Evolutionary conservation across 2,888 invertebrate genomes (phyloP).

Genomic region (Cynaeus angustus): DNA sequence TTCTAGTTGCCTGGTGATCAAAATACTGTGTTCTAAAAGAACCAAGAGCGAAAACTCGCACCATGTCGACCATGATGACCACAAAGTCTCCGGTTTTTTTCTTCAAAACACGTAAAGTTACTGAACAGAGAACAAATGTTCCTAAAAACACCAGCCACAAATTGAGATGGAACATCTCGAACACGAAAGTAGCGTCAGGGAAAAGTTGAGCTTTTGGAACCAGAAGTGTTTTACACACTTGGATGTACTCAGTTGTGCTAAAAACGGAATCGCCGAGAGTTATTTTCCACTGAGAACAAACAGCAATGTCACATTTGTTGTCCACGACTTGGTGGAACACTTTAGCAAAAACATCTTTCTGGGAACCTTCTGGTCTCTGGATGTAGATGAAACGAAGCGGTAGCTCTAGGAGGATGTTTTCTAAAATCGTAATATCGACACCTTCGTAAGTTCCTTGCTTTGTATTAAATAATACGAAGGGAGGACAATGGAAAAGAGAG

Average conservation of each 20-base stretch:
- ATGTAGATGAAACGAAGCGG: too few species aligned
- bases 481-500: background rate
- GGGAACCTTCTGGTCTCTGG: too few species aligned
- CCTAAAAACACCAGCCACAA: background rate
- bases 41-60: constrained; percentile 12
- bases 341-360: too few species aligned
- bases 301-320: constrained; percentile 54
- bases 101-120: too few species aligned
- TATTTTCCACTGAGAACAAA: constrained; percentile 58
- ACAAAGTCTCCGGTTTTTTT: too few species aligned
- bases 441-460: background rate
- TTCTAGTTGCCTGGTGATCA: constrained; percentile 13
- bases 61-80: too few species aligned
- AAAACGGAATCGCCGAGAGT: background rate
- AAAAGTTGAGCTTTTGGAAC: constrained; percentile 59
- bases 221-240: constrained; percentile 60
- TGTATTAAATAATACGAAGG: background rate
- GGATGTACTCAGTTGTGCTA: constrained; percentile 10
- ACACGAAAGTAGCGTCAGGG: constrained; percentile 50
- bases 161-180: constrained; percentile 51
- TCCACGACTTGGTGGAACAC: background rate
- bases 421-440: background rate
- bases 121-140: background rate
- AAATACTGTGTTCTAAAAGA: background rate
- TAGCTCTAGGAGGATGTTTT: constrained; percentile 40